phyloP scores from a whole-genome alignment of 1,140 invertebrate genomes.

The Drosophila melanogaster region DNA sequence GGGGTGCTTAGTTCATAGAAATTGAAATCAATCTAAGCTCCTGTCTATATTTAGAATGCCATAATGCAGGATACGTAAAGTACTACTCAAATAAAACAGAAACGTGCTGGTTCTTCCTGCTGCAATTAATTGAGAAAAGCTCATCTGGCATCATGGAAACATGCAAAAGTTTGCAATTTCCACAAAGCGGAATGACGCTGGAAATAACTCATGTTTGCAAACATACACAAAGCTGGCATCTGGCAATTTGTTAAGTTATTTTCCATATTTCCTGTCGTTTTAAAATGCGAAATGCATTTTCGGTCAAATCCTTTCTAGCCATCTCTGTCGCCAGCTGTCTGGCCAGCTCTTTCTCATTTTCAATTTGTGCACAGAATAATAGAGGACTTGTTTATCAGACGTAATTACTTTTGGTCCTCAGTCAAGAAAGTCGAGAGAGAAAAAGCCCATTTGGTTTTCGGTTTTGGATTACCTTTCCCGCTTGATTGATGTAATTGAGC shows the following conservation, averaged over 20 bases:
- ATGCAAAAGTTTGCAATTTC: constrained; percentile 29
- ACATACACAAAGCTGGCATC: constrained; percentile 3
- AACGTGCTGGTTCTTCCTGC: constrained; percentile 7
- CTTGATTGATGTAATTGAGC: constrained; percentile 60
- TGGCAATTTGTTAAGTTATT: constrained; percentile 52
- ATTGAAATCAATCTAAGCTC: too few relatives aligned
- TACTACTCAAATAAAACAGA: constrained; percentile 1
- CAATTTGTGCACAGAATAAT: constrained; percentile 11
- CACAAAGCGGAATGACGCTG: not conserved
- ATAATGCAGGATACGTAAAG: not conserved
- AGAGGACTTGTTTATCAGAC: constrained; percentile 26
- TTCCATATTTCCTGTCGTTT: constrained; percentile 54
- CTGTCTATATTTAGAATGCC: not conserved
- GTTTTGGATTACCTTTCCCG: constrained; percentile 49
- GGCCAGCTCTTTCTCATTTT: not conserved
- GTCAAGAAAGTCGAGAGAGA: not conserved
- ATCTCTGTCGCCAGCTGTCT: not conserved
- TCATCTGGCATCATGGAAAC: constrained; percentile 22
- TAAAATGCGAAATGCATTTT: constrained; percentile 35
- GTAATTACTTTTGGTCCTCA: constrained; percentile 38
- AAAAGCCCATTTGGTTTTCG: constrained; percentile 32
- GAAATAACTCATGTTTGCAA: not conserved
- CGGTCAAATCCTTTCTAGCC: not conserved
- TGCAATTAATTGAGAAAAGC: constrained; percentile 38
- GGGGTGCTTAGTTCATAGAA: too few relatives aligned